Evolutionary conservation across 2,113 vertebrate genomes (phyloP), one percentile per base, ranked within the genome.

Genomic region (Mixornis gularis): DNA sequence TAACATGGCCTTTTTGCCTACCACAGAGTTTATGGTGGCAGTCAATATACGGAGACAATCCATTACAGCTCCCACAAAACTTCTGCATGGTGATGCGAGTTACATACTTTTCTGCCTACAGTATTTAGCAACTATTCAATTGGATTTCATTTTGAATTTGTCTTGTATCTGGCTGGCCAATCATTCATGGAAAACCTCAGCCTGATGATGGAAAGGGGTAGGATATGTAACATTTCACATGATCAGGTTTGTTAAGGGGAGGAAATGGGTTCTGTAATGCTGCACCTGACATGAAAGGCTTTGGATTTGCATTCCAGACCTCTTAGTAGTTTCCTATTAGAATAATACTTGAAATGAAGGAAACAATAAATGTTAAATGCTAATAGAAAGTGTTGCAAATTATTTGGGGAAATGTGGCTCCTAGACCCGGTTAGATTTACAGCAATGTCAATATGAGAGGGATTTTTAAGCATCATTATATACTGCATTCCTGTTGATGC

Each of bases 381-480:
- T 51, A 64, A 76, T n/a, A 79, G 44, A 58, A 94, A 71, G 3
- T 52, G 34, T 69, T 80, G 58, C 59, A 85, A 40, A 32, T 85
- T 89, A 34, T 63, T 63, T 69, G 38, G 10, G 55, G 26, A 32
- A 53, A 48, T 68, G 81, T 78, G 63, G 60, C 79, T 90, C 48
- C 13, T 63, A 85, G 76, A 36, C 56, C 53, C 55, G 32, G 48
- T 51, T 59, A 52, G 44, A 87, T 83, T 94, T 64, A 82, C 24
- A 66, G 69, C 48, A 40, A 4, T 86, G 70, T 72, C 87, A 56
- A 78, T 64, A 66, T 60, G 71, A 38, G 74, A 79, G 78, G 71
- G 85, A 76, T 65, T 95, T 95, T 79, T 76, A 89, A 93, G 68
- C 49, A 59, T 85, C 69, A 24, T 69, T 90, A 59, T 73, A 84